Percentiles rank a stretch among this genome's conserved stretches.
Conservation (phyloP, 2,113 vertebrate species). For the Dolichallabes microphthalmus region DNA sequence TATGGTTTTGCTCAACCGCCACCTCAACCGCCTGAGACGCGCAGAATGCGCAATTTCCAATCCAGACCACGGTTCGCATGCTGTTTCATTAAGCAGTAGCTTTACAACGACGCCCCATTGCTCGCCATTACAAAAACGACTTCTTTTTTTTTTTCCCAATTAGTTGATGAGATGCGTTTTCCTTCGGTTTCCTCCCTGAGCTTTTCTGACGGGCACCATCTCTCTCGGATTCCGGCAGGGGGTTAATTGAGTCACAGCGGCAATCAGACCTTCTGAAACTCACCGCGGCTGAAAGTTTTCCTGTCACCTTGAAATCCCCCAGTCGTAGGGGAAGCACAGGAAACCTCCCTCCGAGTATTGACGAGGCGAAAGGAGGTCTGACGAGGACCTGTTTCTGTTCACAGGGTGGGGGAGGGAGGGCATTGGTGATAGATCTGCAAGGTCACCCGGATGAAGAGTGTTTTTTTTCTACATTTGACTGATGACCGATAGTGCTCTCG, state of each 20-base stretch:
- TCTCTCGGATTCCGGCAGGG: slow-evolving; percentile 41
- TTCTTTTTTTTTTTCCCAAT: slow-evolving; percentile 35
- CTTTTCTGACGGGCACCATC: slow-evolving; percentile 23
- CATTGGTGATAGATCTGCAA: not conserved
- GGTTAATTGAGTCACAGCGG: slow-evolving; percentile 45
- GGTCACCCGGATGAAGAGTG: slow-evolving; percentile 58
- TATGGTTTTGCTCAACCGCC: slow-evolving; percentile 20
- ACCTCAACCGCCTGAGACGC: not conserved
- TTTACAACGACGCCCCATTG: slow-evolving; percentile 21
- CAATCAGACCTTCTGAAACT: slow-evolving; percentile 45
- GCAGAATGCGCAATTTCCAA: not conserved
- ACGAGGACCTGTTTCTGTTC: slow-evolving; percentile 29
- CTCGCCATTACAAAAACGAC: slow-evolving; percentile 30
- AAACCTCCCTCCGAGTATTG: slow-evolving; percentile 36
- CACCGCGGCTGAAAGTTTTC: slow-evolving; percentile 27
- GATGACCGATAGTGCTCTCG: slow-evolving; percentile 71
- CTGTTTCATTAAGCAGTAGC: not conserved
- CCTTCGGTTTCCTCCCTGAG: not conserved
- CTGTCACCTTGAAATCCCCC: slow-evolving; percentile 38
- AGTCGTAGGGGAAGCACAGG: slow-evolving; percentile 34
- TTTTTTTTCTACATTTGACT: slow-evolving; percentile 64
- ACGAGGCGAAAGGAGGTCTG: slow-evolving; percentile 21
- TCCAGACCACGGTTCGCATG: not conserved
- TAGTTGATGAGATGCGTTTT: slow-evolving; percentile 41
- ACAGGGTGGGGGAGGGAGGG: not conserved